Conservation (phyloP, 2,113 vertebrate genomes). For the Butorides virescens region DNA sequence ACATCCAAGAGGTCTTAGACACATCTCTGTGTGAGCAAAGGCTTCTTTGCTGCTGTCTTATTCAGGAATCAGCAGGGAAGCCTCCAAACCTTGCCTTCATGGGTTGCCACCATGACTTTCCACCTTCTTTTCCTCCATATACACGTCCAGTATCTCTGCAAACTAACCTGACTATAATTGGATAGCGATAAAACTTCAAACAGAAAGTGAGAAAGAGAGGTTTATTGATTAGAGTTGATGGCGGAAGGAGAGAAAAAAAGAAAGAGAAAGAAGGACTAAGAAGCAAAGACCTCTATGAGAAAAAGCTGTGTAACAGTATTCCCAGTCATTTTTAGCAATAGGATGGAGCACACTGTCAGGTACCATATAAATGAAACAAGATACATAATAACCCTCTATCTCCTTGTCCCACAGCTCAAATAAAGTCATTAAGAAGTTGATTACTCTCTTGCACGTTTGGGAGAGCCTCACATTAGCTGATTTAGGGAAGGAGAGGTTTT, state of each 20-base stretch:
- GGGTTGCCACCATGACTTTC: not conserved
- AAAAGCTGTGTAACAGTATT: not conserved
- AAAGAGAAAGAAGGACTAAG: not conserved
- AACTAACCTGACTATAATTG: not conserved
- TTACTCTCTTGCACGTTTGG: not conserved
- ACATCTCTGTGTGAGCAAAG: not conserved
- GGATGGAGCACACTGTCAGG: not conserved
- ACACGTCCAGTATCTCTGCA: not conserved
- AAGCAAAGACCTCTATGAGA: not conserved
- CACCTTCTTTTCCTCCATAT: not conserved
- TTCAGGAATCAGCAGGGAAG: not conserved
- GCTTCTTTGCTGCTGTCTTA: not conserved
- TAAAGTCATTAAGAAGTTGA: not conserved
- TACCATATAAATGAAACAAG: not conserved
- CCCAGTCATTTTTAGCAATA: not conserved
- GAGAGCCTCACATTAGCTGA: not conserved
- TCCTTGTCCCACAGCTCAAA: not conserved
- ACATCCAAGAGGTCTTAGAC: not conserved
- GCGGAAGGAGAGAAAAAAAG: not conserved
- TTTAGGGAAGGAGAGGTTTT: not conserved
- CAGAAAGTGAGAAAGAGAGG: not conserved
- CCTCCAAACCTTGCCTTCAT: not conserved
- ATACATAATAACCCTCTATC: not conserved
- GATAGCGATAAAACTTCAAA: not conserved
- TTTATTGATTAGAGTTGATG: not conserved